Conservation (phyloP, 2,888 invertebrate genomes). For the Eucera pruinosa region DNA sequence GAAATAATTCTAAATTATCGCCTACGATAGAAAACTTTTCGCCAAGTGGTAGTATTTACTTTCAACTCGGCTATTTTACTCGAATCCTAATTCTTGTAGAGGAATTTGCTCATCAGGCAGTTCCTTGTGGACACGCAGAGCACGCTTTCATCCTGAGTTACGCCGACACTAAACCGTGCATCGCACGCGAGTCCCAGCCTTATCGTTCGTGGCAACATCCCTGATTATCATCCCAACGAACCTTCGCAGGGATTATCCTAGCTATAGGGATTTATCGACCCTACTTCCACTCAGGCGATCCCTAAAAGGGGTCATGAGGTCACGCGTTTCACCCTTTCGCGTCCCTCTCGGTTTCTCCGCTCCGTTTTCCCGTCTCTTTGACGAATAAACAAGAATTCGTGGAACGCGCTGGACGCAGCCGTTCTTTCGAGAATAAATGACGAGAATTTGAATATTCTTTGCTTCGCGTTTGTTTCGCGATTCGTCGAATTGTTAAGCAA, state of each 20-base stretch:
- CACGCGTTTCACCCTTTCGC: slow-evolving; percentile 47
- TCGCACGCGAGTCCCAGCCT: slow-evolving; percentile 64
- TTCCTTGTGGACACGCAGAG: slow-evolving; percentile 58
- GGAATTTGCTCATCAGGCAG: slow-evolving; percentile 37
- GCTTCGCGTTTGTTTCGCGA: slow-evolving; percentile 8
- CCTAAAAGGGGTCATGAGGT: slow-evolving; percentile 55
- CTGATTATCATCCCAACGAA: slow-evolving; percentile 70
- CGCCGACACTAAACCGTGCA: slow-evolving; percentile 67
- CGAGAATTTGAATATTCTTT: slow-evolving; percentile 4
- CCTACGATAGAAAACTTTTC: too few species aligned
- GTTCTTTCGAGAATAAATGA: slow-evolving; percentile 5
- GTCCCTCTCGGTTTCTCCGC: slow-evolving; percentile 6
- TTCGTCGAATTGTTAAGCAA: not conserved
- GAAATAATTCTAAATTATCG: too few species aligned
- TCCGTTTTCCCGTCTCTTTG: slow-evolving; percentile 6
- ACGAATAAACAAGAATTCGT: slow-evolving; percentile 37
- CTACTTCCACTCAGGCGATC: slow-evolving; percentile 58
- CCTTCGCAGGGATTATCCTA: slow-evolving; percentile 52
- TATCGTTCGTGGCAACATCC: slow-evolving; percentile 70
- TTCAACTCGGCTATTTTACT: too few species aligned
- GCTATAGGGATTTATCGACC: slow-evolving; percentile 64
- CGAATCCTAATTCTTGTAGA: slow-evolving; percentile 38
- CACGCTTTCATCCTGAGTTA: slow-evolving; percentile 68
- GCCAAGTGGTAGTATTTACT: too few species aligned
- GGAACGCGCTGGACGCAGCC: not conserved